Percentiles rank a stretch among this genome's conserved stretches.
These are phyloP conservation scores for Chrysolina americana DNA, from an alignment of 2,888 invertebrate species.

Conservation along the genomic window DNA sequence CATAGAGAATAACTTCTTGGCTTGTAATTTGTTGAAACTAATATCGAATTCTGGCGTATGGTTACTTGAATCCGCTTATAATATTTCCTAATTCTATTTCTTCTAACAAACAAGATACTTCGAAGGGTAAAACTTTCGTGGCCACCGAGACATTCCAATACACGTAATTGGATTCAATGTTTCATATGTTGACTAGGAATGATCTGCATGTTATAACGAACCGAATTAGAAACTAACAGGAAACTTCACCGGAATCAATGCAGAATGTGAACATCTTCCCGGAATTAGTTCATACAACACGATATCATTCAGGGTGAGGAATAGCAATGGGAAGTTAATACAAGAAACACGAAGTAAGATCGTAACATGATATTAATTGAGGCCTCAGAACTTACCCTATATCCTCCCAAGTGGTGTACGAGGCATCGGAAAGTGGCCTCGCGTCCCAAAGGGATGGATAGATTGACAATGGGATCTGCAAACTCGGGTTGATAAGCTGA, in stretches of 20 bases:
- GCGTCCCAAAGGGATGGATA: slow-evolving; percentile 87
- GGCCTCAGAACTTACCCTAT: slow-evolving; percentile 79
- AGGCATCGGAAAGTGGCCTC: slow-evolving; percentile 91
- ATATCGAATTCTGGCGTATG: too few species aligned
- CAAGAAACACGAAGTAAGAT: slow-evolving; percentile 28
- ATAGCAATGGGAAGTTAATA: slow-evolving; percentile 22
- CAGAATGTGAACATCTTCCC: slow-evolving; percentile 9
- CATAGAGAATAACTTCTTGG: too few species aligned
- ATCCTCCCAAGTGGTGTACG: slow-evolving; percentile 89
- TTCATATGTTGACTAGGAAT: background rate
- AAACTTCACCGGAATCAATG: slow-evolving; percentile 27
- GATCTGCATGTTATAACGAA: slow-evolving; percentile 4
- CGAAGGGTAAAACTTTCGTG: background rate
- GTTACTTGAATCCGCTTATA: too few species aligned
- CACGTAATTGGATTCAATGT: background rate
- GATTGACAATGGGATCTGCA: slow-evolving; percentile 85
- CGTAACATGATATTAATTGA: slow-evolving; percentile 45
- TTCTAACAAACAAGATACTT: too few species aligned
- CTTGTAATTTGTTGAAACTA: too few species aligned
- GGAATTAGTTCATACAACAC: slow-evolving; percentile 14
- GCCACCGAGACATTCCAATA: background rate
- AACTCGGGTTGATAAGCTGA: slow-evolving; percentile 89
- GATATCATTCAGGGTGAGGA: slow-evolving; percentile 21
- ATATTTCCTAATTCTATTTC: too few species aligned
- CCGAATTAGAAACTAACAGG: slow-evolving; percentile 14